Evolutionary conservation across 2,797 vertebrate genomes (phyloP).

Genomic region (Lithobates sylvaticus): DNA sequence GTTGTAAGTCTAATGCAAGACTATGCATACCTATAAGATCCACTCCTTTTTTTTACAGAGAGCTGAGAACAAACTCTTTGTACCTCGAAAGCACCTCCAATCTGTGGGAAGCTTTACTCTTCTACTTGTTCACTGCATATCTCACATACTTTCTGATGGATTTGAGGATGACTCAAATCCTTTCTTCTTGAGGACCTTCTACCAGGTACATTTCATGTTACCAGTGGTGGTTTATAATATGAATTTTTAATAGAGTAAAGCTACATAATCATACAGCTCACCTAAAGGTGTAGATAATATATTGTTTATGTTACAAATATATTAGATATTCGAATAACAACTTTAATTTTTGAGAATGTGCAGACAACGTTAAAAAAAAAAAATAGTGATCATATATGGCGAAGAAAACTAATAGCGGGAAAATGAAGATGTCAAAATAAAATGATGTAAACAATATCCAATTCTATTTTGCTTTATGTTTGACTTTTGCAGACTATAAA

Average conservation of each 20-base stretch:
- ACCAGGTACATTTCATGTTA: conserved; percentile 77
- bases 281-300: neutral
- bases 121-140: conserved; percentile 84
- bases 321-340: neutral
- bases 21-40: too few species aligned
- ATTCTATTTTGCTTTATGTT: too few species aligned
- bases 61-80: conserved; percentile 77
- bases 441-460: too few species aligned
- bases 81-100: conserved; percentile 80
- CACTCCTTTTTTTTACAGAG: conserved; percentile 70
- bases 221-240: too few species aligned
- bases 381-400: too few species aligned
- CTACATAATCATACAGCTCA: neutral
- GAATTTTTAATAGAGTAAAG: too few species aligned
- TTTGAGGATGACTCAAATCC: conserved; percentile 76
- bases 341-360: neutral
- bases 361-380: neutral
- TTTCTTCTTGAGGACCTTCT: conserved; percentile 81
- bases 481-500: too few species aligned
- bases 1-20: too few species aligned
- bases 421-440: too few species aligned
- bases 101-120: conserved; percentile 85
- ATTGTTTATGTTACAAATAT: neutral
- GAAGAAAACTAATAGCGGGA: too few species aligned
- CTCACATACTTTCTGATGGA: conserved; percentile 78